phyloP scores from a whole-genome alignment of 1,140 invertebrate species.

The honey bee (Apis mellifera) region Amel_HAv3.1 CM009939.2:10977501-10978000 shows the following conservation, averaged over 20 bases:
- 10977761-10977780: slow-evolving; percentile 19
- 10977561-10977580: not conserved
- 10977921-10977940: no score
- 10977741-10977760: slow-evolving; percentile 23
- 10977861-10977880: no score
- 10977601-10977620: not conserved
- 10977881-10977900: no score
- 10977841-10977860: no score
- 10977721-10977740: slow-evolving; percentile 72
- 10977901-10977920: no score
- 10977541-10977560: not conserved
- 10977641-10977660: not conserved
- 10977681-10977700: not conserved
- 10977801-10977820: slow-evolving; percentile 9
- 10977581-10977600: not conserved
- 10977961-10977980: no score
- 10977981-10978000: no score
- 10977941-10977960: no score
- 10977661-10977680: not conserved
- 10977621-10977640: not conserved
- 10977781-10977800: not conserved
- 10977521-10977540: no score
- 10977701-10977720: slow-evolving; percentile 55
- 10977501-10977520: not conserved
- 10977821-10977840: not conserved